Evolutionary conservation across 2,797 vertebrate species (phyloP), one percentile per base, ranked within the genome.

Genomic region (Hipposideros larvatus): DNA sequence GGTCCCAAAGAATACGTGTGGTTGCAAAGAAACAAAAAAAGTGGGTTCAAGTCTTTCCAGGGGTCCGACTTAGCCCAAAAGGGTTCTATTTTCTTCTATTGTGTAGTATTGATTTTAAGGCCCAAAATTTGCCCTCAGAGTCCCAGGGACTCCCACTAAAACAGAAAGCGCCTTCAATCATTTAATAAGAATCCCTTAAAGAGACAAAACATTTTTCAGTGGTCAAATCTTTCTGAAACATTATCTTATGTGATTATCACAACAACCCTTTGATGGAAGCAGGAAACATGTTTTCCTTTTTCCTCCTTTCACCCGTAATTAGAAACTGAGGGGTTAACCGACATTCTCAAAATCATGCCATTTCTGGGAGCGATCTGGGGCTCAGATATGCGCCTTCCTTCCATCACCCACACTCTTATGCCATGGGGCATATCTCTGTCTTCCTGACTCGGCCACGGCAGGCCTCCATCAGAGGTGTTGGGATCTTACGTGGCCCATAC

Each of bases 21-120:
- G 55, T 84, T 68, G 53, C 87, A 92, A 88, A 88, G 57, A 90
- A 87, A 57, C 28, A 89, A 83, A 83, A 87, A 31, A 85, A 80
- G 73, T 59, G 83, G 24, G 51, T 84, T 1, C 37, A 79, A 78
- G 55, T 70, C 91, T 83, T 77, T 91, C 70, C 37, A 26, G 61
- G 41, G 51, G 13, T 24, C 31, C 8, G 31, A 41, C 51, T 73
- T 14, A 61, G 21, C 34, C 53, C 34, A 51, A 21, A 26, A 80
- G 1, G 2, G n/a, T 48, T 87, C 82, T 89, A 7, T 95, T 94
- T 92, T 65, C 59, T 95, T 59, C 75, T 71, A 31, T 31, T 68
- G 19, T 57, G 8, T 19, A 78, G 78, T 37, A 61, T 37, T 87
- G n/a, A 87, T 46, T 87, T 87, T 63, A 92, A 71, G 53, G 85